These are phyloP conservation scores for Rhodeus uyekii DNA, from an alignment of 2,797 vertebrate species.

Conservation along the genomic window DNA sequence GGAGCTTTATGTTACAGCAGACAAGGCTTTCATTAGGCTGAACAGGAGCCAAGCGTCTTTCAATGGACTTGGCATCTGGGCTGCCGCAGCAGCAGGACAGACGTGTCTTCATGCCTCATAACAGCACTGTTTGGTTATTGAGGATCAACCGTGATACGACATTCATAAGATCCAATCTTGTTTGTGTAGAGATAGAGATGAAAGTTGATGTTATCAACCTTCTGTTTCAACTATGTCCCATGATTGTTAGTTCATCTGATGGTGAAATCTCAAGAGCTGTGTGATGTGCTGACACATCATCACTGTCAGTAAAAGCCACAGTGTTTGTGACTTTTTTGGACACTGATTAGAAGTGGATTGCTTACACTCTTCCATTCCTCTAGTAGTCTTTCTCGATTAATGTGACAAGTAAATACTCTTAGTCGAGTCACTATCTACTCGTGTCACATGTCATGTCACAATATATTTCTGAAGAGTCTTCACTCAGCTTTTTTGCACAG, in stretches of 20 bases:
- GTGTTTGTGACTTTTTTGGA: not conserved
- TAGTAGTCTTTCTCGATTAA: not conserved
- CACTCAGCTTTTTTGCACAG: not conserved
- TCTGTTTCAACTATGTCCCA: not conserved
- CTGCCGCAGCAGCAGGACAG: constrained; percentile 3
- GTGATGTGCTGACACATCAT: not conserved
- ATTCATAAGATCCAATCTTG: not conserved
- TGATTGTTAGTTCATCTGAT: not conserved
- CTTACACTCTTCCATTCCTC: not conserved
- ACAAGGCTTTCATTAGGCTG: not conserved
- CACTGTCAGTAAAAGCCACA: not conserved
- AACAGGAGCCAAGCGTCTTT: not conserved
- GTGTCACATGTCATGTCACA: not conserved
- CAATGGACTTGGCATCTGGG: constrained; percentile 1
- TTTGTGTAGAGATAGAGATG: not conserved
- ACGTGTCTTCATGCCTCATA: constrained; percentile 1
- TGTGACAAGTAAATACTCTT: not conserved
- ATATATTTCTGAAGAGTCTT: not conserved
- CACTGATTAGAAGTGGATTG: constrained; percentile 10
- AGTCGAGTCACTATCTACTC: not conserved
- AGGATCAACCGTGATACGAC: not conserved
- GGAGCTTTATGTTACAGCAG: not conserved
- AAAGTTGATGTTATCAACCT: not conserved
- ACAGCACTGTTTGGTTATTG: not conserved
- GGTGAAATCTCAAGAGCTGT: not conserved